Percentiles rank a stretch among this genome's conserved stretches.
These are phyloP conservation scores for Anguilla marmorata DNA, from an alignment of 2,797 vertebrate genomes.

Conservation along the genomic window DNA sequence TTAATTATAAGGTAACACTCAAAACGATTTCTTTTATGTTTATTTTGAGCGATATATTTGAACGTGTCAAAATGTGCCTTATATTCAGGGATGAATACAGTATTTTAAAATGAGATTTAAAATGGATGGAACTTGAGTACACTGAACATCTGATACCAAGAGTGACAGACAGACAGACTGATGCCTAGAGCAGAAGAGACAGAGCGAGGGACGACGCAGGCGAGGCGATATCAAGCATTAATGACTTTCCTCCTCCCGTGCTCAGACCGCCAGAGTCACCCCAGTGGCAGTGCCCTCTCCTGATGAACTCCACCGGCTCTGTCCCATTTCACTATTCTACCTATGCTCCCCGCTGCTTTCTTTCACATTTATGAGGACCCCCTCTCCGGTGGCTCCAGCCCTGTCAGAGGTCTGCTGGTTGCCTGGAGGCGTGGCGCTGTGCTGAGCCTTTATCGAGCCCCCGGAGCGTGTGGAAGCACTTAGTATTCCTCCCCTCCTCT, in stretches of 20 bases:
- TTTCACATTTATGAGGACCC: conserved; percentile 6
- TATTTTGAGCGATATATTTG: not conserved
- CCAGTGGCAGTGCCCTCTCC: not conserved
- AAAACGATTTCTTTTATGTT: not conserved
- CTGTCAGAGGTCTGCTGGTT: not conserved
- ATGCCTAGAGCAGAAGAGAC: not conserved
- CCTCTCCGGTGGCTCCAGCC: not conserved
- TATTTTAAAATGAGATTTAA: not conserved
- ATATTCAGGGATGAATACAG: not conserved
- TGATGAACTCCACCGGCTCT: not conserved
- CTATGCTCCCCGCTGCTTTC: not conserved
- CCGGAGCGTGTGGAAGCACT: conserved; percentile 41
- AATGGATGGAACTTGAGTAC: no score
- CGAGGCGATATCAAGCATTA: not conserved
- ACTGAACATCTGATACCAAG: no score
- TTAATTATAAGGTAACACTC: not conserved
- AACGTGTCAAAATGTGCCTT: not conserved
- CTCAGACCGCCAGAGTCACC: not conserved
- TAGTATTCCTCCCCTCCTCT: conserved; percentile 54
- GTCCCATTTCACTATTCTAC: not conserved
- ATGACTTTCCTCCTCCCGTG: not conserved
- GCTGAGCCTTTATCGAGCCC: not conserved
- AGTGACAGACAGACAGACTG: no score
- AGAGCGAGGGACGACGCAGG: not conserved
- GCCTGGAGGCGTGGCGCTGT: not conserved